Base-by-base conservation (phyloP, 2,797 vertebrate genomes). In the Spea hammondii region DNA sequence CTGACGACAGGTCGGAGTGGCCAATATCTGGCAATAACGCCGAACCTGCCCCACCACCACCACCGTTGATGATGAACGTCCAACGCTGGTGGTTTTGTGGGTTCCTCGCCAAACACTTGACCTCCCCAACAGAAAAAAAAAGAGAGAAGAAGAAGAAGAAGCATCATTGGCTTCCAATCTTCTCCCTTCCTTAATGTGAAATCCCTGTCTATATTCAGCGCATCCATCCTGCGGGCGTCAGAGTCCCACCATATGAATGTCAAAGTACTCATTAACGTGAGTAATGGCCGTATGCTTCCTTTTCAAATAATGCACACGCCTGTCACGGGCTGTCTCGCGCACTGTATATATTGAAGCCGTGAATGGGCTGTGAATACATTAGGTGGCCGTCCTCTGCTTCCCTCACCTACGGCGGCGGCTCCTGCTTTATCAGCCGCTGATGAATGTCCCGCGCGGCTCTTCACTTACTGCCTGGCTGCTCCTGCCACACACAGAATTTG, bases 261-360 rank as follows among this genome's bases (percentile, higher is more conserved):
- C 79, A 76, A 5, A 65, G 69, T 67, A 17, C 53, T 77, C 79
- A 72, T 76, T 81, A 76, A 67, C 50, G 64, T 81, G 74, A 81
- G 51, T 72, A 77, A 81, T 72, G 68, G 59, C 46, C 74, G 65
- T 54, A 62, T 60, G 67, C 54, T 70, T 50, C 66, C 68, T 67
- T 74, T 74, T 74, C 62, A 64, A 79, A 79, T 79, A 79, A 79
- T 75, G 72, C 65, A 65, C 54, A 45, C 32, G 66, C 62, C 50
- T 79, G 73, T 77, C 74, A 72, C 62, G 6, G 59, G 9, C 74
- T 72, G 68, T 80, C 73, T 71, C 68, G 13, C 48, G 49, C 14
- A 54, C 72, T 64, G 49, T 72, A 71, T 57, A 77, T 64, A 78
- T 78, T 69, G 74, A 69, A 59, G 53, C 68, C 59, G 53, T 6